Evolutionary conservation across 2,888 invertebrate species (phyloP), one percentile per base, ranked within the genome.

Genomic region (Andrena bucephala): DNA sequence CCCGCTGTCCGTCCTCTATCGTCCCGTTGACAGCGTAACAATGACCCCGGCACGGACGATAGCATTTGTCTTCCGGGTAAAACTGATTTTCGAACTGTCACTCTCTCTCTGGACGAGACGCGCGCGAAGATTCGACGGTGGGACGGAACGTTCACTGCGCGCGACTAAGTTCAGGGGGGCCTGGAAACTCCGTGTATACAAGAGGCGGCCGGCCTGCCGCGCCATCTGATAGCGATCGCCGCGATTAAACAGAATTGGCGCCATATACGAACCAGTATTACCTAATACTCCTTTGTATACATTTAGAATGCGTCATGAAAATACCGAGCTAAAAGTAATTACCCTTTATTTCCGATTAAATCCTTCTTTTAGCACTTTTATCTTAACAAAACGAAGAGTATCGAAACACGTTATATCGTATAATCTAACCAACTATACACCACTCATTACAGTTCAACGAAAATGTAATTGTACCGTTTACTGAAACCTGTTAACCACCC

Each of bases 91-190:
- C 83, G 77, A 77, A 88, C 82, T 87, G 87, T 87, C 88, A 88
- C 86, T 81, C 72, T 57, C 24, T 78, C 74, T 42, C 42, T 42
- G 42, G 77, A 72, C 73, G 77, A 31, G 79, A 81, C 75, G 77
- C 81, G 81, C 84, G 86, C 84, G 82, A 86, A 86, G 87, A 88
- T 78, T 86, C 84, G 78, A 84, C 84, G 77, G 84, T 81, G 73
- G 79, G 77, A 88, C 87, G 87, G 88, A 86, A 86, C 88, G 87
- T 81, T 88, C 84, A 84, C 86, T 86, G 87, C 88, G 87, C 87
- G 87, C 88, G 87, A 87, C 88, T 86, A 88, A 88, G 81, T 86
- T 81, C 83, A 76, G 85, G 87, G 73, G 85, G 87, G 85, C 81
- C 81, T 85, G 87, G 77, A 77, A 87, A 85, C 84, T 82, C 73